phyloP scores from a whole-genome alignment of 2,888 invertebrate species.

The Ischnus inquisitorius region DNA sequence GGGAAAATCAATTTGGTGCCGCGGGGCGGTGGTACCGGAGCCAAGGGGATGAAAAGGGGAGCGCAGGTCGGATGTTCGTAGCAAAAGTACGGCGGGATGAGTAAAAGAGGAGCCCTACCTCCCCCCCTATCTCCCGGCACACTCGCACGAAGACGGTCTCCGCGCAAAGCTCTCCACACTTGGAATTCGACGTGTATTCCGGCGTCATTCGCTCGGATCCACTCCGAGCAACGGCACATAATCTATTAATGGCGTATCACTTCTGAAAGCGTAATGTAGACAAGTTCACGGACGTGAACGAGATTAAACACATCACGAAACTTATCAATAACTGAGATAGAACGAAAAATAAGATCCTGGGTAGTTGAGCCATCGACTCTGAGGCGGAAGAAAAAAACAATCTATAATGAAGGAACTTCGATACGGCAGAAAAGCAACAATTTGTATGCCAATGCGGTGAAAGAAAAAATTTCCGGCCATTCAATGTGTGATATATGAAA shows the following conservation, averaged over 20 bases:
- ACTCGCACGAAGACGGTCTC: conserved; percentile 56
- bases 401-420: too few species aligned
- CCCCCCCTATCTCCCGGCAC: neutral
- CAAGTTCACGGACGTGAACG: conserved; percentile 36
- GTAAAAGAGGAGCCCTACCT: conserved; percentile 46
- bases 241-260: conserved; percentile 17
- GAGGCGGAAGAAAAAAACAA: too few species aligned
- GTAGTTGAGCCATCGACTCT: too few species aligned
- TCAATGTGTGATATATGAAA: too few species aligned
- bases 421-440: too few species aligned
- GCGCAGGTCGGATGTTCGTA: conserved; percentile 67
- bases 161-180: conserved; percentile 26
- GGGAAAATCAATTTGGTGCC: conserved; percentile 80
- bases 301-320: conserved; percentile 4
- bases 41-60: conserved; percentile 34
- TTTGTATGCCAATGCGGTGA: too few species aligned
- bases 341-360: too few species aligned
- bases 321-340: too few species aligned
- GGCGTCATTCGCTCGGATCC: neutral
- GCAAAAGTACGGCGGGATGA: conserved; percentile 67
- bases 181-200: conserved; percentile 41
- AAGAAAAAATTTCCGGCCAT: too few species aligned
- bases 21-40: conserved; percentile 70
- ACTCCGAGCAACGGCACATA: neutral
- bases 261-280: conserved; percentile 6